These are phyloP conservation scores for Manis javanica DNA, from an alignment of 2,797 vertebrate species.

Conservation along the genomic window DNA sequence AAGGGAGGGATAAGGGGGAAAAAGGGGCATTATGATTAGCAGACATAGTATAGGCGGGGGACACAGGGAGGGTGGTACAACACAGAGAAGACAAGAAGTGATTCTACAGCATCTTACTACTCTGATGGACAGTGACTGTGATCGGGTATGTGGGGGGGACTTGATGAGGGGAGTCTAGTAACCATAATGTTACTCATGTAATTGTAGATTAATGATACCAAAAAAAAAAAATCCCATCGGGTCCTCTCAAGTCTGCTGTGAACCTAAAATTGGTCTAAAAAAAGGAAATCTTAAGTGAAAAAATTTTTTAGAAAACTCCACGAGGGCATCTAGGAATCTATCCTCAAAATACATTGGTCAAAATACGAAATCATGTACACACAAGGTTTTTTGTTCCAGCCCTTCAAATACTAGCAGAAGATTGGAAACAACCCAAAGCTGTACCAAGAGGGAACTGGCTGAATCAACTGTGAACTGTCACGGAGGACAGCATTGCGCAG, in stretches of 20 bases:
- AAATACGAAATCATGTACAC: neutral
- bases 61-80: too few species aligned
- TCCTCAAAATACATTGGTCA: neutral
- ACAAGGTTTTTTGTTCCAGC: neutral
- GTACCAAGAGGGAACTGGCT: neutral
- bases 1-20: too few species aligned
- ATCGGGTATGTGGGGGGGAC: too few species aligned
- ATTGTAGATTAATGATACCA: too few species aligned
- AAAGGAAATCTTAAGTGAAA: neutral
- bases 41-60: too few species aligned
- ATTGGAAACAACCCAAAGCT: neutral
- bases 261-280: neutral
- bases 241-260: neutral
- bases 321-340: neutral
- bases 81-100: too few species aligned
- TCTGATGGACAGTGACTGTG: too few species aligned
- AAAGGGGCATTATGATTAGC: too few species aligned
- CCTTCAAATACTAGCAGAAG: neutral
- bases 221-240: too few species aligned
- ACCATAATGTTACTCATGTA: too few species aligned
- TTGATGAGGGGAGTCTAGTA: too few species aligned
- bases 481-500: accelerated
- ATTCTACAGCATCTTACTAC: too few species aligned
- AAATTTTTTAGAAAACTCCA: neutral
- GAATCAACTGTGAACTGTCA: neutral